Percentiles rank a stretch among this genome's conserved stretches.
phyloP scores from a whole-genome alignment of 1,140 invertebrate genomes.

The Ganaspis sp. region DNA sequence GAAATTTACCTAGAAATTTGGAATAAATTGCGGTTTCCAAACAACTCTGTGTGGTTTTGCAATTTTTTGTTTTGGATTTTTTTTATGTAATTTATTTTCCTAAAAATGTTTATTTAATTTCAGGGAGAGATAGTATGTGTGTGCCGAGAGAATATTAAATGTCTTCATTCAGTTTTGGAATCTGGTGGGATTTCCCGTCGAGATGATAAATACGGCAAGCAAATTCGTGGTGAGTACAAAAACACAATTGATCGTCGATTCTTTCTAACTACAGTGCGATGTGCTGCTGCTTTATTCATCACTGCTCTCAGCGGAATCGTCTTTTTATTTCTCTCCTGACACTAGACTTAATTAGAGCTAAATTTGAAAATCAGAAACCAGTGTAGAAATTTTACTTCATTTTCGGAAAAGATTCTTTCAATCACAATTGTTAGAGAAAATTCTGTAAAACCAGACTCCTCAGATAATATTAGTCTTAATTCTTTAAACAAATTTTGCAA shows the following conservation, averaged over 20 bases:
- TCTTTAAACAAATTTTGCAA: no score
- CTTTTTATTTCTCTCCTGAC: slow-evolving; percentile 35
- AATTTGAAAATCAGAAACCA: no score
- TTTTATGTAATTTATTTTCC: slow-evolving; percentile 34
- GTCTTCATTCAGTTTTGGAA: slow-evolving; percentile 79
- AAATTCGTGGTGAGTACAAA: slow-evolving; percentile 72
- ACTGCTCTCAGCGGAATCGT: slow-evolving; percentile 52
- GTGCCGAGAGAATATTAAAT: slow-evolving; percentile 85
- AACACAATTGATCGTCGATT: slow-evolving; percentile 40
- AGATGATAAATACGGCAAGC: slow-evolving; percentile 70
- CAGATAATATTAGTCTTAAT: no score
- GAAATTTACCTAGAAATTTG: no score
- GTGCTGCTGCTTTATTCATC: slow-evolving; percentile 54
- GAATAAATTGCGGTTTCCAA: background rate
- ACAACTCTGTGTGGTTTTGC: background rate
- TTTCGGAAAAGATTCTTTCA: no score
- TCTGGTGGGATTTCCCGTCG: slow-evolving; percentile 68
- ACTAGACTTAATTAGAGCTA: no score
- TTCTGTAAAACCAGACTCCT: no score
- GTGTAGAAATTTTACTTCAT: no score
- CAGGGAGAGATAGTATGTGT: slow-evolving; percentile 86
- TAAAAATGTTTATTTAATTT: slow-evolving; percentile 57
- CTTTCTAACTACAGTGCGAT: slow-evolving; percentile 45
- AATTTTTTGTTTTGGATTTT: slow-evolving; percentile 28
- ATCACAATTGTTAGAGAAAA: no score